Evolutionary conservation across 92 coral and sea anemone species (phyloP), one percentile per base, ranked within the genome.

Genomic region (Palythoa caribaeorum): DNA sequence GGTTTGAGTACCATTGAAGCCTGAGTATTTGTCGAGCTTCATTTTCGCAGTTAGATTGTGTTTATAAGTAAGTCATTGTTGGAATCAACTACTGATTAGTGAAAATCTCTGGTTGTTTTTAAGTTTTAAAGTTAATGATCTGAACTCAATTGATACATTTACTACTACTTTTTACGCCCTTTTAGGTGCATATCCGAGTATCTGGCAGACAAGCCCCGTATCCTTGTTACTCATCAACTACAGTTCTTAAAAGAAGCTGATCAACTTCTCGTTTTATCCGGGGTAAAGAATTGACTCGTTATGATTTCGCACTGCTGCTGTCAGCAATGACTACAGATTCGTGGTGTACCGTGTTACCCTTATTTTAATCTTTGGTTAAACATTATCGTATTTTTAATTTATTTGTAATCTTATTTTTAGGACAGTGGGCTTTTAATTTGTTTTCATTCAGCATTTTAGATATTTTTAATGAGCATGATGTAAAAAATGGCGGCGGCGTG

Each of bases 191-290:
- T 80, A 44, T 65, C 73, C 12, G 39, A 80, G 19, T 66, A 81
- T 65, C 44, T 81, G 38, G 19, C 86, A 47, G 59, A 66, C 75
- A 81, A 81, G 60, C 86, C 85, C 20, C 85, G 85, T 0, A 44
- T 80, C 17, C 85, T 80, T 8, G 85, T 80, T 3, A 80, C 85
- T 63, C 85, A 80, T 40, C 85, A 80, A 75, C 44, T 80, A 38
- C 85, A 80, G 59, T 80, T 80, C 9, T 36, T 80, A 75, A 80
- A 80, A 20, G 74, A 80, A 80, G 85, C 74, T 20, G 86, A 81
- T 73, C 86, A 81, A 81, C 75, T 81, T 20, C 86, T 81, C 14
- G 86, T 66, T 40, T 66, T 81, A 75, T 63, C 86, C 2, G 74
- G 65, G 76, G 86, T 81, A 38, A 81, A 12, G 1, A 36, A n/a